Base-by-base conservation (phyloP, 2,888 invertebrate genomes). In the Drosophila rubida region DNA sequence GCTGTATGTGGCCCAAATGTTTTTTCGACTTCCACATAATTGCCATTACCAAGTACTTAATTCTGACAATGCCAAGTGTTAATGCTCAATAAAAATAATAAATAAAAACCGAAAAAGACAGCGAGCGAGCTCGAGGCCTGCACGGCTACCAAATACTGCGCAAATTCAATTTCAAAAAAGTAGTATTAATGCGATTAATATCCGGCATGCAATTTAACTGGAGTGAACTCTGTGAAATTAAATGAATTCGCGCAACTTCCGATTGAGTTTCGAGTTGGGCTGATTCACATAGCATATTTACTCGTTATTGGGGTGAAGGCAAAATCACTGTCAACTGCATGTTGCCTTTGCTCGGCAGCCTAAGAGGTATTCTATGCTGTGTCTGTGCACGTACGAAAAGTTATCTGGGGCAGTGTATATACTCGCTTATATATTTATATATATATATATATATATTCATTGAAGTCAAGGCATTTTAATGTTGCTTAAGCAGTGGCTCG, bases 11-110 rank as follows among this genome's bases (percentile, higher is more conserved):
- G 53, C 46, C 62, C 35, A 27, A 79, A 79, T 70, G 65, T 62
- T 80, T 75, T 50, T 76, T 61, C 66, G 62, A 78, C 74, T 51
- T 59, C 42, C 75, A 87, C 78, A 78, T 80, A 87, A 81, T 81
- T 77, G 81, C 71, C 84, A 69, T 71, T 57, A 68, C 63, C 80
- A 71, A 84, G 65, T 67, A 64, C 80, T 71, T 55, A 55, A 41
- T 68, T 60, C 46, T 62, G 69, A 75, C 69, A 85, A 72, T 64
- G 68, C 72, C 75, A 72, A 73, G 55, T 64, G 64, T 50, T 63
- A 64, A 69, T 73, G 66, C 46, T 65, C 44, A 53, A 37, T 32
- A 49, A 37, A 16, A 61, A 41, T 25, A 37, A 35, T 2, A 14
- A 30, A 53, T 25, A n/a, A 23, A 23, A 25, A 35, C 32, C 32